Percentiles rank a stretch among this genome's conserved stretches.
These are phyloP conservation scores for Crocallis elinguaria DNA, from an alignment of 2,888 invertebrate genomes.

Conservation along the genomic window DNA sequence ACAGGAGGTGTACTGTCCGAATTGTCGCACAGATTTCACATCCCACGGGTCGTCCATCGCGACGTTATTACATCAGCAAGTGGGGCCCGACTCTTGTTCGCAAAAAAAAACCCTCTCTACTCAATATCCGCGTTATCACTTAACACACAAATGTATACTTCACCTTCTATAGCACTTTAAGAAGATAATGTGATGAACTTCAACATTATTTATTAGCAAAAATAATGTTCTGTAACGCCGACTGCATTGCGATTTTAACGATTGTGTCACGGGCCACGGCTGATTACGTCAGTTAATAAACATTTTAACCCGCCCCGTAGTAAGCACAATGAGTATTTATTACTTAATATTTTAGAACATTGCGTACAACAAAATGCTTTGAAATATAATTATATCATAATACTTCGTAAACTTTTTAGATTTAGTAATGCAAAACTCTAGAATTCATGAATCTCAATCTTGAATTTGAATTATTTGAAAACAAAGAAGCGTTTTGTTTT, in stretches of 20 bases:
- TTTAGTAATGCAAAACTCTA: background rate
- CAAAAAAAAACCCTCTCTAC: conserved; percentile 8
- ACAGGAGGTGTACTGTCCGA: conserved; percentile 86
- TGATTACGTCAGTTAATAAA: conserved; percentile 74
- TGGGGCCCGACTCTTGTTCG: conserved; percentile 2
- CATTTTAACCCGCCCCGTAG: conserved; percentile 33
- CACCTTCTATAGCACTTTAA: conserved; percentile 5
- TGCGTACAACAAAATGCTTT: background rate
- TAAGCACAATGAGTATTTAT: background rate
- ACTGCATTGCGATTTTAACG: conserved; percentile 52
- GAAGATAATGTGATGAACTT: conserved; percentile 32
- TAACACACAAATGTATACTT: conserved; percentile 5
- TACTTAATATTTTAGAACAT: conserved; percentile 1
- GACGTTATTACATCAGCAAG: conserved; percentile 38
- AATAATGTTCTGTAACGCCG: conserved; percentile 56
- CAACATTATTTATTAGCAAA: conserved; percentile 48
- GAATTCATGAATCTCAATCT: background rate
- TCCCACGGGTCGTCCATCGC: conserved; percentile 81
- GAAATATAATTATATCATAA: too few species aligned
- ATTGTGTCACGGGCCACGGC: conserved; percentile 77
- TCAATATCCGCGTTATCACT: conserved; percentile 31
- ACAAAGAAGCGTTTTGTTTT: conserved; percentile 8
- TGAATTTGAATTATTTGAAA: conserved; percentile 17
- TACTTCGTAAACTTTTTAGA: background rate
- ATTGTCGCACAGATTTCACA: conserved; percentile 72